Evolutionary conservation across 2,888 invertebrate genomes (phyloP).

Genomic region (Polymixis flavicincta): DNA sequence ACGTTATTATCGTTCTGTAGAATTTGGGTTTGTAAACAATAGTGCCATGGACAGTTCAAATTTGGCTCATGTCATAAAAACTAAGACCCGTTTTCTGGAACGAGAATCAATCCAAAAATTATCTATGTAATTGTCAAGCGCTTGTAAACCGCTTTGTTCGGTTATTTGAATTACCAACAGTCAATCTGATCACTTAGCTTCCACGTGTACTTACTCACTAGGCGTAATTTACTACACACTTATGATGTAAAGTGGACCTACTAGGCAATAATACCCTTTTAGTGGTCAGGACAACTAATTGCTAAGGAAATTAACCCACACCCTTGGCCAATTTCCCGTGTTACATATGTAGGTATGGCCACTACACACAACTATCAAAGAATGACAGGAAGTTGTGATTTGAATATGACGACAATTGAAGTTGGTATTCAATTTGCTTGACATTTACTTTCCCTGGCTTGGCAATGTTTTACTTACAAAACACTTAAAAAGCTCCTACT

Average conservation of each 20-base stretch:
- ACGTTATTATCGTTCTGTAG: background rate
- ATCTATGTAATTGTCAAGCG: background rate
- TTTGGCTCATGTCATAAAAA: no score
- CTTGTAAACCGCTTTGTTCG: background rate
- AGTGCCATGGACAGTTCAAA: background rate
- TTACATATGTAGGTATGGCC: no score
- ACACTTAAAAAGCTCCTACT: background rate
- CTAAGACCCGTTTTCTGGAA: background rate
- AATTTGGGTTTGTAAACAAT: background rate
- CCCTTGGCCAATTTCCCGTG: no score
- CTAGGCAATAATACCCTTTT: background rate
- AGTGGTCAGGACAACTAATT: no score
- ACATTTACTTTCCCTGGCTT: no score
- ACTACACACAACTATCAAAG: no score
- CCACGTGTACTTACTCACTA: background rate
- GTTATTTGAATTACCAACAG: no score
- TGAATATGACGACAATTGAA: no score
- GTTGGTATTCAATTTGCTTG: no score
- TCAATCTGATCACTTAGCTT: no score
- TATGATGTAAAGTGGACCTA: background rate
- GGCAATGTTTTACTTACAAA: background rate
- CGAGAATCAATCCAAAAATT: background rate
- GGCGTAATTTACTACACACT: background rate
- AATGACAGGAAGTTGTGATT: no score
- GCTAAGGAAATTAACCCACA: no score